Conservation (phyloP, 2,888 invertebrate genomes). For the Mantis religiosa region DNA sequence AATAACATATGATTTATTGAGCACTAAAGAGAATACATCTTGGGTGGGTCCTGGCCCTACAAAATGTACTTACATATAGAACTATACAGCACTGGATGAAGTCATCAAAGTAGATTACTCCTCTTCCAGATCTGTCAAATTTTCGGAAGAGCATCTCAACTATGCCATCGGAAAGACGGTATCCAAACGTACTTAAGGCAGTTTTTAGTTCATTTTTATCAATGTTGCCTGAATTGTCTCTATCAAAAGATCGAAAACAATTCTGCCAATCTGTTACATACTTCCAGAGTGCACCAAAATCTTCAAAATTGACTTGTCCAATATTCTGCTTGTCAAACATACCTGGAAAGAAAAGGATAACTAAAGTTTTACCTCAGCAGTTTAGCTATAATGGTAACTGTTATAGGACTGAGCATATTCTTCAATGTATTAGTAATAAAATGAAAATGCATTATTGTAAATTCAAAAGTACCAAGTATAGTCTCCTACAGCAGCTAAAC, state of each 20-base stretch:
- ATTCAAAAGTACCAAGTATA: too few species aligned
- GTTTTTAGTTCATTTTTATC: slow-evolving; percentile 85
- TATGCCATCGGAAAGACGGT: slow-evolving; percentile 77
- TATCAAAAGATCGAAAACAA: slow-evolving; percentile 90
- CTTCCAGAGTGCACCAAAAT: slow-evolving; percentile 95
- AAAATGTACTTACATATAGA: slow-evolving; percentile 70
- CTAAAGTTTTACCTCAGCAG: not conserved
- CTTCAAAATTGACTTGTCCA: slow-evolving; percentile 89
- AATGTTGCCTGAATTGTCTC: slow-evolving; percentile 86
- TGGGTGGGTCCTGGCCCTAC: too few species aligned
- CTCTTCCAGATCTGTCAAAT: slow-evolving; percentile 88
- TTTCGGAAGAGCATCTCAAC: slow-evolving; percentile 79
- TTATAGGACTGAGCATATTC: too few species aligned
- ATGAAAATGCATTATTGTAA: too few species aligned
- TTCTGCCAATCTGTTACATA: slow-evolving; percentile 98
- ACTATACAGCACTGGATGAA: slow-evolving; percentile 96
- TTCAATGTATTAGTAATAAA: too few species aligned
- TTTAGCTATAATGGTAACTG: too few species aligned
- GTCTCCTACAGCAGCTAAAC: too few species aligned
- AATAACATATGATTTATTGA: too few species aligned
- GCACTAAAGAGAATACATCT: too few species aligned
- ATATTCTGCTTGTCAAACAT: slow-evolving; percentile 90
- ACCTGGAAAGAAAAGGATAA: slow-evolving; percentile 19
- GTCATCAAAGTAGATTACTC: slow-evolving; percentile 94
- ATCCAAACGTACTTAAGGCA: slow-evolving; percentile 87